Evolutionary conservation across 2,888 invertebrate genomes (phyloP).

Genomic region (Ennomos erosarius): DNA sequence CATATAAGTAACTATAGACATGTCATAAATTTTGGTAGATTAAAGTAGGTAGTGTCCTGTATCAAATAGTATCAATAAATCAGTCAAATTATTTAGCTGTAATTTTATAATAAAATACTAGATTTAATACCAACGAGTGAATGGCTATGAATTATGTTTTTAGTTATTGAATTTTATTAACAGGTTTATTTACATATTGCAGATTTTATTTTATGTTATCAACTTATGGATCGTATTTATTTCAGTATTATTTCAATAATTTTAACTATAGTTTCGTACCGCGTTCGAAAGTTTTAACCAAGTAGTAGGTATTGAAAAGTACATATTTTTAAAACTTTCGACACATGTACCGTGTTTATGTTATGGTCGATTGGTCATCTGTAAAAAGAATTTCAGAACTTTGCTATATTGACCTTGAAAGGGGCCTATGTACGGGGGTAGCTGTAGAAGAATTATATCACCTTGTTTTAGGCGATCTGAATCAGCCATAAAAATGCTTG

Average conservation of each 20-base stretch:
- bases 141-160: slow-evolving; percentile 52
- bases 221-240: slow-evolving; percentile 36
- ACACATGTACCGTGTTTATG: too few species aligned
- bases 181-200: slow-evolving; percentile 40
- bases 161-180: slow-evolving; percentile 42
- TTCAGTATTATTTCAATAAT: slow-evolving; percentile 57
- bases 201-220: slow-evolving; percentile 49
- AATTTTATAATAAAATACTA: slow-evolving; percentile 42
- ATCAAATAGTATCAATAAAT: slow-evolving; percentile 24
- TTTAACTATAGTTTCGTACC: slow-evolving; percentile 16
- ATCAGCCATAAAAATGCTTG: slow-evolving; percentile 7
- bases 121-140: slow-evolving; percentile 31
- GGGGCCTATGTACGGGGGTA: too few species aligned
- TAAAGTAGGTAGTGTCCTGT: background rate
- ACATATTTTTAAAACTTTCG: too few species aligned
- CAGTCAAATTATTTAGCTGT: slow-evolving; percentile 51
- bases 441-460: too few species aligned
- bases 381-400: too few species aligned
- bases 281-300: slow-evolving; percentile 1
- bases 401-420: too few species aligned
- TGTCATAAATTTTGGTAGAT: background rate
- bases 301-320: too few species aligned
- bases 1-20: background rate
- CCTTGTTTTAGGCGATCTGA: background rate
- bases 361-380: too few species aligned